A percentile compares a stretch with the other conserved stretches of the same genome.
phyloP scores from a whole-genome alignment of 2,888 invertebrate genomes.

The Brachypterus glaber region DNA sequence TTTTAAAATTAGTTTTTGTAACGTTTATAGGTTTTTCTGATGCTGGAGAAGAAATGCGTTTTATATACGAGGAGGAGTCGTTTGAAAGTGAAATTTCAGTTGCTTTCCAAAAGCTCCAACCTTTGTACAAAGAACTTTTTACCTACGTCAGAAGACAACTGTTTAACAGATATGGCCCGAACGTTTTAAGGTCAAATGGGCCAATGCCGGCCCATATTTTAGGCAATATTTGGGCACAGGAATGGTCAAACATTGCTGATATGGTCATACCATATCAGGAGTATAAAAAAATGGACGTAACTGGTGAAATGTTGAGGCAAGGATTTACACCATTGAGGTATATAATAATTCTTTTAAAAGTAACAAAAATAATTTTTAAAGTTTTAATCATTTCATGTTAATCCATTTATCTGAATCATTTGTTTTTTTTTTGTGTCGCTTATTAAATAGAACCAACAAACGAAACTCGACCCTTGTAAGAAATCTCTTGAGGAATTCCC shows the following conservation, averaged over 20 bases:
- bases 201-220: slow-evolving; percentile 73
- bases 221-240: slow-evolving; percentile 80
- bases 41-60: slow-evolving; percentile 72
- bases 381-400: too few species aligned
- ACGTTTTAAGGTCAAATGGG: slow-evolving; percentile 50
- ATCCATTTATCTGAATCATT: too few species aligned
- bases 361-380: too few species aligned
- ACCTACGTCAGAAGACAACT: slow-evolving; percentile 69
- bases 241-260: slow-evolving; percentile 68
- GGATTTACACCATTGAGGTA: slow-evolving; percentile 65
- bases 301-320: slow-evolving; percentile 64
- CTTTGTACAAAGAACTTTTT: slow-evolving; percentile 73
- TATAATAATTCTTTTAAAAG: slow-evolving; percentile 4
- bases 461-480: too few species aligned
- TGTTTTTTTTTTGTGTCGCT: too few species aligned
- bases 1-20: slow-evolving; percentile 1
- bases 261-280: slow-evolving; percentile 67
- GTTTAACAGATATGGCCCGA: slow-evolving; percentile 38
- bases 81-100: slow-evolving; percentile 50
- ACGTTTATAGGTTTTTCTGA: slow-evolving; percentile 57
- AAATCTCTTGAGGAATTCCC: too few species aligned
- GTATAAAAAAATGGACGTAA: slow-evolving; percentile 61
- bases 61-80: slow-evolving; percentile 60
- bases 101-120: slow-evolving; percentile 55
- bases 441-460: too few species aligned